Base-by-base conservation (phyloP, 2,888 invertebrate species). In the Abrostola tripartita region DNA sequence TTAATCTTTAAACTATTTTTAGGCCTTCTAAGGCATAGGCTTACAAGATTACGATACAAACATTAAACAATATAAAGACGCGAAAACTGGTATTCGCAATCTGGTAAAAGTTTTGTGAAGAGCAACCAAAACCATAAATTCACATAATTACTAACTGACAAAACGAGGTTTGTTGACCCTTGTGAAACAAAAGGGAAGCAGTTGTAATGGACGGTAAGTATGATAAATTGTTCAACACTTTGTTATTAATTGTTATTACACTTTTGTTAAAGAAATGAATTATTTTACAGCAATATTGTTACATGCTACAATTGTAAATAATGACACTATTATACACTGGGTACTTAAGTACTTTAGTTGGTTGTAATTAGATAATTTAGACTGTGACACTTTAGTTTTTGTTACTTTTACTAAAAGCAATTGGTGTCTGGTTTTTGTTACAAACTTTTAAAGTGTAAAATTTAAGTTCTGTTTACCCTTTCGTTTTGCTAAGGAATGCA, bases 61-160 rank as follows among this genome's bases (percentile, higher is more conserved):
- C 11, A 0, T 7, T 14, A 14, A 44, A 44, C 12, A 44, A 44
- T 4, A 44, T 11, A 12, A 7, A 8, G 14, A 2, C 8, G 7
- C 10, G 37, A 11, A 55, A 58, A 41, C 50, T 37, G 47, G 53
- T 59, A 44, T 36, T 10, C 9, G 40, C 52, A 54, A 5, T 59
- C 59, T 14, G 0, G 24, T 11, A 54, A 60, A 54, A 60, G 37
- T 58, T 6, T 44, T 65, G 52, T 36, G 24, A 52, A 62, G 53
- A 60, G 36, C 47, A 57, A 61, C 44, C 52, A 41, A 54, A 40
- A 35, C 35, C 12, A 61, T 65, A 57, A 62, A 67, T 58, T 61
- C 52, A 61, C 63, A 75, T 78, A 66, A 74, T n/a, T n/a, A 42
- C 50, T 57, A 74, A 42, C 61, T 71, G 12, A 36, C 9, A 57